These are phyloP conservation scores for Polia nebulosa DNA, from an alignment of 2,888 invertebrate genomes.

Conservation along the genomic window DNA sequence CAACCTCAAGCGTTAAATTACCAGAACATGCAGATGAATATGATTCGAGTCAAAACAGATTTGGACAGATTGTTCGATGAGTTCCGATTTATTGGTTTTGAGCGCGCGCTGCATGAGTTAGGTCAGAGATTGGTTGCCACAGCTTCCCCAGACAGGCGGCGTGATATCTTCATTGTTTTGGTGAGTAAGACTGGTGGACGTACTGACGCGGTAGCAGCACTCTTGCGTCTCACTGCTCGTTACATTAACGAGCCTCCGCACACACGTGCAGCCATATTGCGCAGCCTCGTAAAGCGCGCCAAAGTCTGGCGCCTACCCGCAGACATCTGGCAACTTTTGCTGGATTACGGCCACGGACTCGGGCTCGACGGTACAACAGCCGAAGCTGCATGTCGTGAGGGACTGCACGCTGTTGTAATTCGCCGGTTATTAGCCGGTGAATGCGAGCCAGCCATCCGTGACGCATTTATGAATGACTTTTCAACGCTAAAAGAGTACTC, in stretches of 20 bases:
- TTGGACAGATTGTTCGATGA: conserved; percentile 78
- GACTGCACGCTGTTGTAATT: conserved; percentile 79
- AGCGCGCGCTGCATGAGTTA: conserved; percentile 75
- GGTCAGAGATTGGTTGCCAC: conserved; percentile 72
- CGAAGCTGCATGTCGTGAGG: conserved; percentile 76
- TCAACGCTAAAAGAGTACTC: conserved; percentile 75
- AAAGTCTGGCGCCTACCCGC: conserved; percentile 77
- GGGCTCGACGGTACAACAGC: conserved; percentile 77
- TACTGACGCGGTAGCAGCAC: conserved; percentile 68
- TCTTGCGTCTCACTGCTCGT: conserved; percentile 72
- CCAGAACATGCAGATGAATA: not conserved
- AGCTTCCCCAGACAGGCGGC: conserved; percentile 75
- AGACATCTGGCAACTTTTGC: conserved; percentile 73
- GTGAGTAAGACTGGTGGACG: conserved; percentile 81
- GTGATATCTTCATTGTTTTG: conserved; percentile 80
- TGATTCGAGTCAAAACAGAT: conserved; percentile 57
- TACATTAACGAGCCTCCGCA: conserved; percentile 78
- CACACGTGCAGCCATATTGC: conserved; percentile 77
- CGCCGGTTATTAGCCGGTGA: conserved; percentile 71
- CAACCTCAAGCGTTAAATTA: conserved; percentile 4
- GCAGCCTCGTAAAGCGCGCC: conserved; percentile 80
- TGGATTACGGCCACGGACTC: conserved; percentile 75
- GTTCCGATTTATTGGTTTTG: conserved; percentile 78
- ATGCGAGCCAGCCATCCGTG: conserved; percentile 62
- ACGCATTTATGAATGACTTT: conserved; percentile 73